Evolutionary conservation across 2,888 invertebrate species (phyloP).

Genomic region (Pimpla rufipes): DNA sequence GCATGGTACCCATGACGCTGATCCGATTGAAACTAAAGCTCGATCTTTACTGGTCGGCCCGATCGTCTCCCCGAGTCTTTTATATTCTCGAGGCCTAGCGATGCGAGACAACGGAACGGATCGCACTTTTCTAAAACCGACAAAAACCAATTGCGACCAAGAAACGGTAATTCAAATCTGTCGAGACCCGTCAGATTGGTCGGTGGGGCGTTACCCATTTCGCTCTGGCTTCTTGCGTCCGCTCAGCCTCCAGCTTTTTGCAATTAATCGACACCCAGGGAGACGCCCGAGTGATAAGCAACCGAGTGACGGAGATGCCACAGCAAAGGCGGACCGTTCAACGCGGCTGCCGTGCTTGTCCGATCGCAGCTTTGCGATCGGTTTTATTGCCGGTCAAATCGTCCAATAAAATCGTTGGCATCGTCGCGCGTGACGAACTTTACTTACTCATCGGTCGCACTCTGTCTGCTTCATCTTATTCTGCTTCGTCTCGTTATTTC

Average conservation of each 20-base stretch:
- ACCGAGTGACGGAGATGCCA: background rate
- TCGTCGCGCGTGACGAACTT: conserved; percentile 44
- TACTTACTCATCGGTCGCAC: conserved; percentile 8
- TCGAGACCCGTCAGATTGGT: conserved; percentile 63
- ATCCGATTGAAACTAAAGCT: conserved; percentile 78
- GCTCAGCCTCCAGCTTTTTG: background rate
- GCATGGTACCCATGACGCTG: conserved; percentile 77
- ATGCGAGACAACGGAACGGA: conserved; percentile 82
- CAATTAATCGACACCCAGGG: background rate
- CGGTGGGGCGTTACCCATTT: conserved; percentile 71
- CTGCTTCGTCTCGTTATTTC: background rate
- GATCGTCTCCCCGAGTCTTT: conserved; percentile 78
- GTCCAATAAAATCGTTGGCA: conserved; percentile 43
- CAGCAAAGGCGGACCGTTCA: background rate
- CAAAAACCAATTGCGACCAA: conserved; percentile 79
- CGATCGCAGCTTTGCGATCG: background rate
- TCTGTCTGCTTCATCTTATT: background rate
- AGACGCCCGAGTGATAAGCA: conserved; percentile 13
- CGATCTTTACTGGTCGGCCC: conserved; percentile 79
- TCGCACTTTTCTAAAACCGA: conserved; percentile 82
- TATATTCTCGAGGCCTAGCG: conserved; percentile 82
- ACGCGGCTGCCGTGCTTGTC: background rate
- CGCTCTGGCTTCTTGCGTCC: conserved; percentile 20
- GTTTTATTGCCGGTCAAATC: conserved; percentile 12
- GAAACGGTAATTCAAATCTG: conserved; percentile 80